Evolutionary conservation across 1,140 invertebrate species (phyloP), one percentile per base, ranked within the genome.

Genomic region (Macrocentrus cingulum): DNA sequence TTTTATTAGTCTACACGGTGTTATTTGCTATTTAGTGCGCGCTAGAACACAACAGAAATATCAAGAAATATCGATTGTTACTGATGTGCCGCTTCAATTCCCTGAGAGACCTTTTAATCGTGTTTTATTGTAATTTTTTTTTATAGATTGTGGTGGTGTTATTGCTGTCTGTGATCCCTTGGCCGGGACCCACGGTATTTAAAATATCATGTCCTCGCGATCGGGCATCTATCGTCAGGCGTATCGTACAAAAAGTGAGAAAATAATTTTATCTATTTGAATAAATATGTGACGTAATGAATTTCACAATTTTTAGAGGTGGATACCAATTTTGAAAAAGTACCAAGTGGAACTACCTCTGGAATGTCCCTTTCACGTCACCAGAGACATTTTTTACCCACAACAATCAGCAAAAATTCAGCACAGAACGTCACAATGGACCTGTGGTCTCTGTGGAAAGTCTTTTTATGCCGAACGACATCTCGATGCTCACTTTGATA

Each of bases 371-470:
- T 90, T 97, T 71, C 91, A 95, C 78, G 87, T 89, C 4, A 83
- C 86, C 50, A 84, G 93, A 61, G 94, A 97, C 77, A 89, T 94
- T 23, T 95, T 92, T 76, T 85, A 87, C 41, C 87, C 89, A 0
- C 90, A 95, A 68, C 90, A 95, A 75, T 81, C 84, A 22, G 85
- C 90, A 62, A 91, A 94, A 79, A 82, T 88, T 61, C 88, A 91
- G 67, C 87, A 91, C 77, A 83, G 90, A 52, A 85, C 90, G 1
- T 91, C 89, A 7, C 91, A 92, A 72, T 96, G 93, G 93, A 91
- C 88, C 1, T 97, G 95, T 74, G 87, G 90, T 32, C 85, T 93
- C 56, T 97, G 95, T 80, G 94, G 94, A 51, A 94, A 96, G 80
- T 91, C 89, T 25, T 97, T 97, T 76, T 89, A 91, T 74, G 88